phyloP scores from a whole-genome alignment of 2,888 invertebrate species.

The Linnaemya tessellans region DNA sequence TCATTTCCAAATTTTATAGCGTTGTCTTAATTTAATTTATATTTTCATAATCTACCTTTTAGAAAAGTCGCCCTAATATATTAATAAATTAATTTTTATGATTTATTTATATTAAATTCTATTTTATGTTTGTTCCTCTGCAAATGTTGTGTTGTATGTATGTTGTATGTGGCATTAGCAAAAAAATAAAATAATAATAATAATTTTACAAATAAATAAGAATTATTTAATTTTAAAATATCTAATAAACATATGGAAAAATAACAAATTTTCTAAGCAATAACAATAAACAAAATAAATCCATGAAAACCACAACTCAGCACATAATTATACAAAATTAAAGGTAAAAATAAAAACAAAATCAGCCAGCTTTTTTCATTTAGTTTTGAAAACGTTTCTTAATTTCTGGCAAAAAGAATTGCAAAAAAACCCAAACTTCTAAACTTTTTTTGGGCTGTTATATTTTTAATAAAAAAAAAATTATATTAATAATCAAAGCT shows the following conservation, averaged over 20 bases:
- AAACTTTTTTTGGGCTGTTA: constrained; percentile 46
- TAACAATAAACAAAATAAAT: constrained; percentile 58
- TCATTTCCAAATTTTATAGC: constrained; percentile 14
- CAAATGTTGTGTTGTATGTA: constrained; percentile 57
- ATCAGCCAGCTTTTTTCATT: constrained; percentile 29
- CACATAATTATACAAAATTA: constrained; percentile 60
- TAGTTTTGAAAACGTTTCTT: constrained; percentile 1
- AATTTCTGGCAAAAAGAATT: constrained; percentile 41
- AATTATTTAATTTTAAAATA: constrained; percentile 38
- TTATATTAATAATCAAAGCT: constrained; percentile 58
- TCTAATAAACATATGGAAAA: constrained; percentile 28
- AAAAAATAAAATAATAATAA: constrained; percentile 3
- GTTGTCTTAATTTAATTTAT: constrained; percentile 10
- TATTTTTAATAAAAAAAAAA: constrained; percentile 56
- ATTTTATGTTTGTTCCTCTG: constrained; percentile 47
- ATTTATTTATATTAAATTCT: constrained; percentile 21
- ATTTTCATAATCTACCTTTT: neutral
- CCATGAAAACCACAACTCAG: constrained; percentile 57
- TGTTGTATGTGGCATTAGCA: constrained; percentile 54
- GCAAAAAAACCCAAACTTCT: constrained; percentile 7
- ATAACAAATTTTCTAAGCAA: constrained; percentile 65
- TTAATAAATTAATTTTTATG: constrained; percentile 1
- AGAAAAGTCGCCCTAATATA: neutral
- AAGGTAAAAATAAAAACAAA: constrained; percentile 60
- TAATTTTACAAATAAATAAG: constrained; percentile 41